Base-by-base conservation (phyloP, 1,140 invertebrate species). In the Harlomillsia oculata region DNA sequence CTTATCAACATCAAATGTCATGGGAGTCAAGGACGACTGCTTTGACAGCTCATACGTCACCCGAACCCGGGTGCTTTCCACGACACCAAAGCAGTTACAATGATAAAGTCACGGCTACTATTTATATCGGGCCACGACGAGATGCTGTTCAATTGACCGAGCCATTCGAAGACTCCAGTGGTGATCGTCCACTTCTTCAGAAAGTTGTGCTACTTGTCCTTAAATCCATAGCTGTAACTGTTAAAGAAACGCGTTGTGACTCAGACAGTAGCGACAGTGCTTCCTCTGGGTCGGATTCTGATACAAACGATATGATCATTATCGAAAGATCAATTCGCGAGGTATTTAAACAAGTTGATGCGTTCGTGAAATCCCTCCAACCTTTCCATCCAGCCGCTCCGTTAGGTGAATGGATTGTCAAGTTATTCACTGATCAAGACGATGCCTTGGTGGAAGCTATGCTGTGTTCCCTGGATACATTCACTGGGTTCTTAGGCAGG, bases 371-470 rank as follows among this genome's bases (percentile, higher is more conserved):
- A 68, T 77, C 81, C 40, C 75, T 84, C 30, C 74, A 89, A 60
- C 84, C 87, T 49, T 91, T 87, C 69, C 86, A 90, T 72, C 88
- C 87, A 4, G 85, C 89, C 69, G 86, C 84, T 62, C 82, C 85
- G 23, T 79, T 91, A 48, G 86, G 85, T 8, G 87, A 89, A 71
- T 89, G 89, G 77, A 77, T 91, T 48, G 84, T 92, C 39, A 84
- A 87, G 68, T 72, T 93, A 37, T 91, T 93, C 68, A 81, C 82
- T 62, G 87, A 92, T 72, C 88, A 92, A 71, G 89, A 93, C 69
- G 89, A 93, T 69, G 87, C 87, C 63, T 70, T 93, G 48, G 85
- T 92, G 23, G 89, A 92, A 74, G 83, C 85, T n/a, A 88, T 93
- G 86, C 84, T 92, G 1, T 92, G 88, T 71, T 87, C 85, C 36